Evolutionary conservation across 37 sponge, comb jelly and placozoan genomes (phyloP).

Genomic region (Geodia barretti): DNA sequence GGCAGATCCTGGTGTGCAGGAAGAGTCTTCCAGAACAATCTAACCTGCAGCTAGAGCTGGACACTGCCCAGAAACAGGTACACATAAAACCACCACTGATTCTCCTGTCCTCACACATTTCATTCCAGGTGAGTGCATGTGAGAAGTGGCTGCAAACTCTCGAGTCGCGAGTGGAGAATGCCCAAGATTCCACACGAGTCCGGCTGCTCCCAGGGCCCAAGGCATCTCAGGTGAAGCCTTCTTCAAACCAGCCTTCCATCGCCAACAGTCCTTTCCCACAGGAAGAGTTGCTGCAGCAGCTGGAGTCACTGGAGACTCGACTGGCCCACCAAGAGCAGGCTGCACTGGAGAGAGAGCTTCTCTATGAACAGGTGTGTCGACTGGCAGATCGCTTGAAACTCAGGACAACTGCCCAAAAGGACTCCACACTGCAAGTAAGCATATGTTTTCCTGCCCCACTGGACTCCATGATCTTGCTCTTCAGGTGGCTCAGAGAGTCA

Average conservation of each 20-base stretch:
- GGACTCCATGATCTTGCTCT: not conserved
- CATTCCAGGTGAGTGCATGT: constrained; percentile 50
- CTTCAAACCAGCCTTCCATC: not conserved
- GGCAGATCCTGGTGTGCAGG: constrained; percentile 61
- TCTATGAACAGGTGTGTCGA: constrained; percentile 88
- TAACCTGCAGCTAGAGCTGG: constrained; percentile 65
- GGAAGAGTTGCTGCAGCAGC: not conserved
- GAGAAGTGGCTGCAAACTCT: constrained; percentile 56
- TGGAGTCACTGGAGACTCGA: constrained; percentile 43
- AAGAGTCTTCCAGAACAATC: constrained; percentile 67
- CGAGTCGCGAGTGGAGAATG: constrained; percentile 77
- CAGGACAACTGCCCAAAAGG: constrained; percentile 42
- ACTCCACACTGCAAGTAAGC: constrained; percentile 36
- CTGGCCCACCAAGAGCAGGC: constrained; percentile 79
- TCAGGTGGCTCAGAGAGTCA: constrained; percentile 60
- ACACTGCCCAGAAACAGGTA: constrained; percentile 67
- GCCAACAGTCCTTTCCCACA: not conserved
- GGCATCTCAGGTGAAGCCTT: constrained; percentile 24
- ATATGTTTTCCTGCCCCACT: constrained; percentile 6
- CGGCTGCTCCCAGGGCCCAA: constrained; percentile 73
- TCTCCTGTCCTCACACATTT: not conserved
- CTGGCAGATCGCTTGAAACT: constrained; percentile 67
- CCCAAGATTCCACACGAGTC: constrained; percentile 60
- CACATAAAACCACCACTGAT: no score
- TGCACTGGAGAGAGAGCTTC: constrained; percentile 91